Evolutionary conservation across 2,888 invertebrate species (phyloP).

Genomic region (Oscheius sp.): DNA sequence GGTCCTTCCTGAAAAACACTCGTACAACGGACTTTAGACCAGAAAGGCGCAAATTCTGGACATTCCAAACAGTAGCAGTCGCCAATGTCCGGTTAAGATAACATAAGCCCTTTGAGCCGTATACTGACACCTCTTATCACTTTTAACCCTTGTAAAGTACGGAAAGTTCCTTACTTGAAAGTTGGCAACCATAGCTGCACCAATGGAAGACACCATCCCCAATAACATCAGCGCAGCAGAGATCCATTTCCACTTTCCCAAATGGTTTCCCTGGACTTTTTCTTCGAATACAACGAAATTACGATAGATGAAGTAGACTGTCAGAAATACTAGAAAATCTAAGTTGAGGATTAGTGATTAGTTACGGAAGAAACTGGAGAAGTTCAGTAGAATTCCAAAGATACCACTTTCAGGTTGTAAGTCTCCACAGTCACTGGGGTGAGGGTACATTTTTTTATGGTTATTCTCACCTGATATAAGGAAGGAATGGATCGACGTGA

Average conservation of each 20-base stretch:
- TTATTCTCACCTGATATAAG: constrained; percentile 79
- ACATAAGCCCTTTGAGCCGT: not conserved
- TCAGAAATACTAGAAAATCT: constrained; percentile 32
- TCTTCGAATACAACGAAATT: constrained; percentile 31
- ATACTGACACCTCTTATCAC: constrained; percentile 1
- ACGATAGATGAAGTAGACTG: constrained; percentile 31
- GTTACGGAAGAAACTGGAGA: constrained; percentile 74
- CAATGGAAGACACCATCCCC: constrained; percentile 77
- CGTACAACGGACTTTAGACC: too few species aligned
- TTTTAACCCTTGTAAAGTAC: constrained; percentile 30
- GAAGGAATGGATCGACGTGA: constrained; percentile 81
- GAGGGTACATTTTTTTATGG: not conserved
- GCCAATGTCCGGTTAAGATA: too few species aligned
- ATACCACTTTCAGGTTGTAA: constrained; percentile 84
- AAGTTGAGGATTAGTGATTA: too few species aligned
- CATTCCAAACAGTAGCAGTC: too few species aligned
- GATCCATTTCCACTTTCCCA: constrained; percentile 30
- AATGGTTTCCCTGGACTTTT: constrained; percentile 2
- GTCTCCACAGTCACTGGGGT: constrained; percentile 78
- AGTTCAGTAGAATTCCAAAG: constrained; percentile 82
- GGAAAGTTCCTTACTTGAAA: constrained; percentile 76
- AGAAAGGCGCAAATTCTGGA: too few species aligned
- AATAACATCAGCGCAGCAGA: constrained; percentile 30
- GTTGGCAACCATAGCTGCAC: constrained; percentile 82
- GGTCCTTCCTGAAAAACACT: constrained; percentile 78